Base-by-base conservation (phyloP, 2,888 invertebrate genomes). In the Trichopria drosophilae region DNA sequence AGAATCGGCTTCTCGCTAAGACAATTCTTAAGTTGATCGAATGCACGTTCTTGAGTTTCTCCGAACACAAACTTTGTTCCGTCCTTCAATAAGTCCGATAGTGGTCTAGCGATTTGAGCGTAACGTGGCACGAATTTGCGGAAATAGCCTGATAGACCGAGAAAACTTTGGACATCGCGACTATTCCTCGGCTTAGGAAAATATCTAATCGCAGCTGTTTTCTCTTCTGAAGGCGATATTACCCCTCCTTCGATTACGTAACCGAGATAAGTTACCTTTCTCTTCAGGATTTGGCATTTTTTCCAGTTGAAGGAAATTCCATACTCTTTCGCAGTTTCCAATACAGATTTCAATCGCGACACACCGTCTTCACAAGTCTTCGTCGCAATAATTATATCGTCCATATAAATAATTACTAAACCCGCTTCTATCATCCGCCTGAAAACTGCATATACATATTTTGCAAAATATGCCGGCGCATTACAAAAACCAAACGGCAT, bases 131-230 rank as follows among this genome's bases (percentile, higher is more conserved):
- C 15, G 35, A 53, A 59, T 35, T 56, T 59, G 3, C 57, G 49
- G 34, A 60, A 60, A 36, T 56, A 60, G 12, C 60, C 60, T 2
- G 58, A 48, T 3, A 60, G 37, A 6, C 60, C 55, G 13, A 58
- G 29, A 35, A 52, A 60, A 7, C 47, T 32, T 42, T 58, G 58
- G 3, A 58, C 23, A n/a, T 35, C 34, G 12, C 43, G 45, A 5
- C 54, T 23, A 10, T 29, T 50, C 7, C 18, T 48, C 2, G 52
- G 50, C 23, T 44, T 41, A 2, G 56, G 39, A 52, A 53, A 58
- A 3, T 58, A 51, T 19, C 26, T 32, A 10, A 62, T 54, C 6
- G 57, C 59, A 19, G 43, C 44, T 15, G 48, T 45, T 36, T 60
- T 59, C 4, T 6, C 4, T n/a, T 39, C 37, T 10, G 55, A 57